Conservation (phyloP, 2,113 vertebrate genomes). For the Syrmaticus mikado region DNA sequence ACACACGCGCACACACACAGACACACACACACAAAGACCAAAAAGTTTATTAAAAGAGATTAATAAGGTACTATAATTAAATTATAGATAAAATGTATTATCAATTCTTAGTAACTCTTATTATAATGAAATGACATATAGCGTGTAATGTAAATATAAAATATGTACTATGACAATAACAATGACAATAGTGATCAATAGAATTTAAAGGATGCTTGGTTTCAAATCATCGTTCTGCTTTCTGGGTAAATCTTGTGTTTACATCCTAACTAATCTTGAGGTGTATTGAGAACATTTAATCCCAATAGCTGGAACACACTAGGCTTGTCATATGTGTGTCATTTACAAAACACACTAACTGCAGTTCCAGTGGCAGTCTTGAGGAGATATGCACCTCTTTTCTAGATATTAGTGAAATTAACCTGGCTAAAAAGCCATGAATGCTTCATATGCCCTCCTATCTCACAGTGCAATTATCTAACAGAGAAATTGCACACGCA, state of each 20-base stretch:
- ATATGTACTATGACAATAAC: neutral
- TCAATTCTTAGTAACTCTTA: neutral
- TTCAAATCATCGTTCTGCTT: accelerated
- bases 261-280: neutral
- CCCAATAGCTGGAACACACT: neutral
- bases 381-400: neutral
- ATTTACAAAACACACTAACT: neutral
- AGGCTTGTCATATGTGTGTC: neutral
- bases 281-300: neutral
- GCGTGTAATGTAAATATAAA: neutral
- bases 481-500: neutral
- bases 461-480: neutral
- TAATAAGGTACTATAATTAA: neutral
- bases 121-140: neutral
- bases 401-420: neutral
- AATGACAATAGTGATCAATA: neutral
- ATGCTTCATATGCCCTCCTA: accelerated
- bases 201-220: neutral
- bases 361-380: accelerated
- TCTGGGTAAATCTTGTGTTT: neutral
- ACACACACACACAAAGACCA: neutral
- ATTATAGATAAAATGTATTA: neutral
- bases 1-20: too few relatives aligned
- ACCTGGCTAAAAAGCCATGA: neutral
- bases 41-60: neutral